Base-by-base conservation (phyloP, 2,888 invertebrate species). In the Bellardia pandia region DNA sequence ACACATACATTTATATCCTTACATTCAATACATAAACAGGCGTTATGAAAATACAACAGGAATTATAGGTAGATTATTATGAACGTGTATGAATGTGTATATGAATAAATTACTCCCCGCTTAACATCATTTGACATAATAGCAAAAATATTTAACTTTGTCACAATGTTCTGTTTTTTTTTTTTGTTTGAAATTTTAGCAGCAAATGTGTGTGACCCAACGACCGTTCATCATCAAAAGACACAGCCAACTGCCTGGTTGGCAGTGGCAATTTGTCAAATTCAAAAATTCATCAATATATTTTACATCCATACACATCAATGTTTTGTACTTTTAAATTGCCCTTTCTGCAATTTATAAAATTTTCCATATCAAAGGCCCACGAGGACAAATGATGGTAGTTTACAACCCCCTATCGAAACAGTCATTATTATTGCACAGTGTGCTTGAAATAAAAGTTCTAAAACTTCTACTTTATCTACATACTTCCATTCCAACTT, bases 261-360 rank as follows among this genome's bases (percentile, higher is more conserved):
- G 75, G 56, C 37, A 74, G 74, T 45, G 76, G 69, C 69, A 90
- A 90, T 90, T 90, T 90, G 89, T 90, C 90, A 90, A 89, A 89
- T 88, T 88, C 89, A 89, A 90, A 87, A 81, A 89, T 90, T 89
- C 89, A 90, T 90, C 90, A 91, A 90, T 90, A 87, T 81, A 74
- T 58, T 79, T 90, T 89, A 75, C 88, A 85, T 79, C 89, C 90
- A 86, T 81, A 89, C 89, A 88, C 79, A 80, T 53, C 60, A 78
- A 68, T 48, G 69, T 51, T 64, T 74, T 78, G 30, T 45, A 56
- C 16, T 72, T 84, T 71, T 7, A 77, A 48, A 77, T 72, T 78
- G 48, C 51, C 78, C 66, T 77, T 78, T 66, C 56, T 33, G 51
- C 16, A 11, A 72, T 77, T 77, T 77, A 64, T 71, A 53, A 84